These are phyloP conservation scores for Coenonympha glycerion DNA, from an alignment of 2,888 invertebrate genomes.

Conservation along the genomic window DNA sequence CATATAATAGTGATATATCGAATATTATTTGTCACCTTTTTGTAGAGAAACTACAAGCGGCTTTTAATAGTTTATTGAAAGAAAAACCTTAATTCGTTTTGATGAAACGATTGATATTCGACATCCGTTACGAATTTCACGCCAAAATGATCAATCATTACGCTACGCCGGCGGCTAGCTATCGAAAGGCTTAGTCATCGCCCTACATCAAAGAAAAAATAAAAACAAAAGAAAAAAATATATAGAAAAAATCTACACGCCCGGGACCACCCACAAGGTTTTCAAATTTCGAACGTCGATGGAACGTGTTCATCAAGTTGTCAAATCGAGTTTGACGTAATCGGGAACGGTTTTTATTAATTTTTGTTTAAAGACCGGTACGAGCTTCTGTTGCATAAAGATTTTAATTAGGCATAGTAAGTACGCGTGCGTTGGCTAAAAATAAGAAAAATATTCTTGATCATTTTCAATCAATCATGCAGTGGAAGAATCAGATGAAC, in stretches of 20 bases:
- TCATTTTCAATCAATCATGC: too few relatives aligned
- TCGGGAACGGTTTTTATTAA: conserved; percentile 60
- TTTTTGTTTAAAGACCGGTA: conserved; percentile 29
- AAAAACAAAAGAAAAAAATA: conserved; percentile 49
- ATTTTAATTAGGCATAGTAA: conserved; percentile 23
- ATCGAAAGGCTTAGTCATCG: conserved; percentile 67
- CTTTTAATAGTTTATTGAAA: too few relatives aligned
- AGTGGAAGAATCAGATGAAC: too few relatives aligned
- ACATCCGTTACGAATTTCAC: conserved; percentile 30
- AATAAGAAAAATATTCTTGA: too few relatives aligned
- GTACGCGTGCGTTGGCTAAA: background rate
- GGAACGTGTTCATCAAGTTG: conserved; percentile 73
- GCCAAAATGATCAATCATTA: conserved; percentile 51
- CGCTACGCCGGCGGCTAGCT: conserved; percentile 64
- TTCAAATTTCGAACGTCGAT: conserved; percentile 61
- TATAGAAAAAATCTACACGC: conserved; percentile 36
- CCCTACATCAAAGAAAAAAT: conserved; percentile 49
- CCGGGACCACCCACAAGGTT: conserved; percentile 69
- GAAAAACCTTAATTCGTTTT: conserved; percentile 4
- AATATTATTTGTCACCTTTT: background rate
- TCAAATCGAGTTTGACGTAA: conserved; percentile 74
- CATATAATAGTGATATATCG: background rate
- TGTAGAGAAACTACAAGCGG: conserved; percentile 1
- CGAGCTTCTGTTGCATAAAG: conserved; percentile 42
- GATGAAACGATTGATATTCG: conserved; percentile 11